A percentile compares a stretch with the other conserved stretches of the same genome.
These are phyloP conservation scores for Agapornis canus DNA, from an alignment of 2,797 vertebrate species.

Conservation along the genomic window DNA sequence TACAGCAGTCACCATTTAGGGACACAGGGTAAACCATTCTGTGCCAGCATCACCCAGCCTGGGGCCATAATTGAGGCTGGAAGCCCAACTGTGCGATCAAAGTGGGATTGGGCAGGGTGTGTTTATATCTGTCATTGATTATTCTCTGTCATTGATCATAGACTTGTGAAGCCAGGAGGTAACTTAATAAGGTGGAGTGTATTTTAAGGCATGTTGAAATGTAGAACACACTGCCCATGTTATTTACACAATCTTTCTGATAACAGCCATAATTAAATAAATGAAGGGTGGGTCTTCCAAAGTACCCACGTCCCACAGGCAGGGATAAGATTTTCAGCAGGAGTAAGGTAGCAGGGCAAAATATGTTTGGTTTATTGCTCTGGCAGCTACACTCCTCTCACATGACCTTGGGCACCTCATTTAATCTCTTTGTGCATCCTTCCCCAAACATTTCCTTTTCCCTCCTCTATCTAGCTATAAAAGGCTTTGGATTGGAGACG, in stretches of 20 bases:
- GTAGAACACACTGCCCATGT: background rate
- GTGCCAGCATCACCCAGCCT: background rate
- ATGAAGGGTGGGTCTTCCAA: background rate
- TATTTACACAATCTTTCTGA: background rate
- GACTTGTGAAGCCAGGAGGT: background rate
- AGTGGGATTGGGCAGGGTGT: background rate
- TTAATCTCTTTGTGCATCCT: background rate
- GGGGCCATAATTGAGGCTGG: fast-evolving
- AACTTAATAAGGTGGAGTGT: background rate
- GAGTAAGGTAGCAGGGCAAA: background rate
- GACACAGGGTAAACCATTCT: background rate
- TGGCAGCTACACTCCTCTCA: background rate
- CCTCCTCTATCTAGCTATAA: background rate
- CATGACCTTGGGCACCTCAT: background rate
- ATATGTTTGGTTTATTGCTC: background rate
- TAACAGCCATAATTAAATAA: background rate
- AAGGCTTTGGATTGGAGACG: background rate
- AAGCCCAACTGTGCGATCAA: background rate
- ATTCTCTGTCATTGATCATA: background rate
- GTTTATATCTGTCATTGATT: background rate
- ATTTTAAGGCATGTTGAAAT: background rate
- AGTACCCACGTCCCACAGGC: background rate
- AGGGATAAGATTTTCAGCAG: background rate
- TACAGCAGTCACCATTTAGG: background rate
- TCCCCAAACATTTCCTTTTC: background rate